These are phyloP conservation scores for Mesitornis unicolor DNA, from an alignment of 2,113 vertebrate species.

Conservation along the genomic window DNA sequence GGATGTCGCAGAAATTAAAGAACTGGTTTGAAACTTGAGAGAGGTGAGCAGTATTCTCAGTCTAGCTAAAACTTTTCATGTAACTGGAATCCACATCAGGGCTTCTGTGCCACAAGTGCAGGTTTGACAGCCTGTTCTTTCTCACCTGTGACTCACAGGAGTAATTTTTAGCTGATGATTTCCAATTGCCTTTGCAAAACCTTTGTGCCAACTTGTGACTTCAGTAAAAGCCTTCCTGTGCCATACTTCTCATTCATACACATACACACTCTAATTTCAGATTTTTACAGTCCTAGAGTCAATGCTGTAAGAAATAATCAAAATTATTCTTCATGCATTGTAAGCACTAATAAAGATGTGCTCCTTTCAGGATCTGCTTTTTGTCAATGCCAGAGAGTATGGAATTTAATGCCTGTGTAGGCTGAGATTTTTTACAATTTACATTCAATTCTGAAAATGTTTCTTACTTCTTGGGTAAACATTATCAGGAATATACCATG, in stretches of 20 bases:
- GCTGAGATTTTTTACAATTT: background rate
- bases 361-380: background rate
- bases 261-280: background rate
- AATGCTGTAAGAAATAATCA: background rate
- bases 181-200: background rate
- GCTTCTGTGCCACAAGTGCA: background rate
- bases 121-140: background rate
- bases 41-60: background rate
- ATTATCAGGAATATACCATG: background rate
- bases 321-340: background rate
- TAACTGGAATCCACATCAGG: background rate
- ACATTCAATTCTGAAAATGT: background rate
- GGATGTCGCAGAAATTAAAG: background rate
- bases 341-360: background rate
- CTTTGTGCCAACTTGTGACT: background rate
- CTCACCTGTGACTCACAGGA: background rate
- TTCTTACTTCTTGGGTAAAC: slow-evolving; percentile 41
- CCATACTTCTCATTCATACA: background rate
- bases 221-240: background rate
- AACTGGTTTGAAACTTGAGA: background rate
- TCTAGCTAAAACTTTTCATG: background rate
- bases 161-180: background rate
- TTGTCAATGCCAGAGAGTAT: background rate
- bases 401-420: background rate
- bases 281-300: background rate